Conservation (phyloP, 2,888 invertebrate species). For the Hemithea aestivaria region DNA sequence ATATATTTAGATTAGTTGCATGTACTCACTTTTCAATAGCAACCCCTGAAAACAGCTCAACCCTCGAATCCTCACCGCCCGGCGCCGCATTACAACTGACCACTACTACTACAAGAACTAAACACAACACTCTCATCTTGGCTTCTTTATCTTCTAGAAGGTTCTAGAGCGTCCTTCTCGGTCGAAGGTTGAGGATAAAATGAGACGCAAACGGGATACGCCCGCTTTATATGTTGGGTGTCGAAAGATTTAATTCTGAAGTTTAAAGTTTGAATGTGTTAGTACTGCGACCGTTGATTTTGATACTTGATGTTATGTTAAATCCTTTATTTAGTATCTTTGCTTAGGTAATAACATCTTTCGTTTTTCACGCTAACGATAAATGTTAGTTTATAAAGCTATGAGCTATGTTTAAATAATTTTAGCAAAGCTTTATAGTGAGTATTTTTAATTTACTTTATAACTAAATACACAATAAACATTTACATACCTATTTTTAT, state of each 20-base stretch:
- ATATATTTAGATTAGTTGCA: neutral
- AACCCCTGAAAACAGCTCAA: constrained; percentile 68
- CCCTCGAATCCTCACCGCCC: constrained; percentile 55
- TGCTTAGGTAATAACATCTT: too few species aligned
- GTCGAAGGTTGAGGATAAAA: constrained; percentile 50
- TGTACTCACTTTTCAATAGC: constrained; percentile 65
- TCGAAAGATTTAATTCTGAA: constrained; percentile 27
- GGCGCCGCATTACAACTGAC: constrained; percentile 62
- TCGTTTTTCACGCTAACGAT: too few species aligned
- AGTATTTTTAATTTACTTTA: too few species aligned
- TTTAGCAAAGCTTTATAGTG: too few species aligned
- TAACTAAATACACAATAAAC: too few species aligned
- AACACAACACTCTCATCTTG: constrained; percentile 59
- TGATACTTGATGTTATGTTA: constrained; percentile 44
- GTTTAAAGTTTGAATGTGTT: constrained; percentile 23
- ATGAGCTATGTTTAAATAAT: too few species aligned
- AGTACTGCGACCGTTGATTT: constrained; percentile 22
- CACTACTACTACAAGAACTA: constrained; percentile 47
- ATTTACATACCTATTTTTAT: too few species aligned
- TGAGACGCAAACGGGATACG: constrained; percentile 49
- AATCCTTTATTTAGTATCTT: too few species aligned
- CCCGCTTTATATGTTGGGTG: constrained; percentile 49
- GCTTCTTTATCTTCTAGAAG: constrained; percentile 16
- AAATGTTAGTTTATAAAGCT: too few species aligned
- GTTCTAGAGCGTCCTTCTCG: constrained; percentile 37